Evolutionary conservation across 2,797 vertebrate species (phyloP).

Genomic region (Anguilla anguilla): DNA sequence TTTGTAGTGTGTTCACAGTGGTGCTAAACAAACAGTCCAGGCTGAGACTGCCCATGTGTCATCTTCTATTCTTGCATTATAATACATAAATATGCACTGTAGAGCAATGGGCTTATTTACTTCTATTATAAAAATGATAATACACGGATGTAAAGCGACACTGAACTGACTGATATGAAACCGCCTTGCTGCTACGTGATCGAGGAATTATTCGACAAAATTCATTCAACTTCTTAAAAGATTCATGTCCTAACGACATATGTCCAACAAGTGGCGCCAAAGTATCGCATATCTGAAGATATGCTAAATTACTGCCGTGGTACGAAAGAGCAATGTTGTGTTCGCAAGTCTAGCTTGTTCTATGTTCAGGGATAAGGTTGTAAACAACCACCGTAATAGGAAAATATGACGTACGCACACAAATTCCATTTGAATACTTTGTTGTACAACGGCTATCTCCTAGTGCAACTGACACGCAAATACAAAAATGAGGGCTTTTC

Average conservation of each 20-base stretch:
- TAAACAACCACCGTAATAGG: not conserved
- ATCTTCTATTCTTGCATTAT: not conserved
- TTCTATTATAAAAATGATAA: too few relatives aligned
- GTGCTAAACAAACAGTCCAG: not conserved
- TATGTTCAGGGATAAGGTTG: not conserved
- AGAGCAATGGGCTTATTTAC: not conserved
- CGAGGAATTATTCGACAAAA: not conserved
- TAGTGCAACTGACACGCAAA: not conserved
- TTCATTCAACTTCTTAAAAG: not conserved
- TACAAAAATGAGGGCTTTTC: not conserved
- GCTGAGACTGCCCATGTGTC: not conserved
- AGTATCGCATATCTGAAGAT: not conserved
- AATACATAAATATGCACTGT: not conserved
- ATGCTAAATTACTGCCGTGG: not conserved
- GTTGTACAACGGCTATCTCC: not conserved
- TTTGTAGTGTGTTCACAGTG: not conserved
- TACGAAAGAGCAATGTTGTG: not conserved
- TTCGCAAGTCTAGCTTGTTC: not conserved
- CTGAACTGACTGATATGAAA: not conserved
- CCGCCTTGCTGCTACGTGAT: not conserved
- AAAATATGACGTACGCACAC: not conserved
- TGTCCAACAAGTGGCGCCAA: constrained; percentile 15
- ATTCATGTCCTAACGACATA: not conserved
- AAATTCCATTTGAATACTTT: not conserved
- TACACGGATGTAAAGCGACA: not conserved